These are phyloP conservation scores for Psittacara wagleri DNA, from an alignment of 2,113 vertebrate species.

Conservation along the genomic window DNA sequence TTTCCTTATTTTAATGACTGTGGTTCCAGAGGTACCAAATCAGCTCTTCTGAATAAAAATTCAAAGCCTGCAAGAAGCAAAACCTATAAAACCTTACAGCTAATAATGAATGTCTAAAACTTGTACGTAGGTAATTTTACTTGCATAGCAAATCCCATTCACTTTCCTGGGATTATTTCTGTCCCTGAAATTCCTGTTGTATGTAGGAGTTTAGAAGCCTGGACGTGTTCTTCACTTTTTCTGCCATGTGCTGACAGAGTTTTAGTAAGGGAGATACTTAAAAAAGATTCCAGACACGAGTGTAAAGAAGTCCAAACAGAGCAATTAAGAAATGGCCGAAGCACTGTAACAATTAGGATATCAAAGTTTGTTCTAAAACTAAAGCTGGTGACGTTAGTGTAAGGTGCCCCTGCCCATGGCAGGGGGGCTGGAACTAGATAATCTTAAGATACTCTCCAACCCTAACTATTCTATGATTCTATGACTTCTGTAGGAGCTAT, in stretches of 20 bases:
- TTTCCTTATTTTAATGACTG: background rate
- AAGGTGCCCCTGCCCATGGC: no score
- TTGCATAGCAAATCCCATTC: background rate
- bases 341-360: conserved; percentile 16
- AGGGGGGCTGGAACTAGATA: no score
- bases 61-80: background rate
- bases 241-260: conserved; percentile 28
- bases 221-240: background rate
- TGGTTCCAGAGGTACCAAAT: background rate
- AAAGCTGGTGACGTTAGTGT: conserved; percentile 4
- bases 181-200: background rate
- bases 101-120: background rate
- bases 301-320: background rate
- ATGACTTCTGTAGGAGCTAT: conserved; percentile 33
- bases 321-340: conserved; percentile 41
- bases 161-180: background rate
- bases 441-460: no score
- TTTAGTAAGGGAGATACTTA: conserved; percentile 16
- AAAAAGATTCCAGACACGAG: background rate
- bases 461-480: no score
- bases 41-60: background rate
- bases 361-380: conserved; percentile 47
- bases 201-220: conserved; percentile 2
- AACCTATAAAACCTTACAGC: background rate
- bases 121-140: background rate